Conservation (phyloP, 2,888 invertebrate species). For the Schizotus pectinicornis region DNA sequence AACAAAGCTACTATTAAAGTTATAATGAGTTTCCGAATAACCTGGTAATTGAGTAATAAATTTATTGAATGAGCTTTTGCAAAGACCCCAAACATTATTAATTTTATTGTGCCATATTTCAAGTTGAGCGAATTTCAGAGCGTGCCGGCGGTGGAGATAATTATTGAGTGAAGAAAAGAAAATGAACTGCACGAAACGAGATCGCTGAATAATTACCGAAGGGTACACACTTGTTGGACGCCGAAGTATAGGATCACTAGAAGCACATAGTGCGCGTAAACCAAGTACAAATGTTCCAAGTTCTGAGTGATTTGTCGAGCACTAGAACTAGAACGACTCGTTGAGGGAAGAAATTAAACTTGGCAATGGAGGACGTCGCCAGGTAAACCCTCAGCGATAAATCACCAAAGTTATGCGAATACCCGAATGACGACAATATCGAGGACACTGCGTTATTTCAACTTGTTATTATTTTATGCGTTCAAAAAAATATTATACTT, state of each 20-base stretch:
- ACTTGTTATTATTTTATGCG: too few species aligned
- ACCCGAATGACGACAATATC: too few species aligned
- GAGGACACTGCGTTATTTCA: too few species aligned
- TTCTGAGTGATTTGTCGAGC: constrained; percentile 5
- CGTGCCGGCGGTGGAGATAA: too few species aligned
- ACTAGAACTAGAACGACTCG: too few species aligned
- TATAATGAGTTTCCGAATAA: constrained; percentile 6
- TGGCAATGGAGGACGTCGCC: too few species aligned
- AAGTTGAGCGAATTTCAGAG: background rate
- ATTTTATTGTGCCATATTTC: constrained; percentile 9
- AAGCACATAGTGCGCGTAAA: constrained; percentile 2
- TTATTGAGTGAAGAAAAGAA: too few species aligned
- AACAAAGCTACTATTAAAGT: constrained; percentile 1
- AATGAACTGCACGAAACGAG: too few species aligned
- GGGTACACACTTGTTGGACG: constrained; percentile 2
- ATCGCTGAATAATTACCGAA: background rate
- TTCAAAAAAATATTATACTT: too few species aligned
- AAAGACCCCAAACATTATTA: background rate
- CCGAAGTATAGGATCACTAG: background rate
- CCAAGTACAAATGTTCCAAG: constrained; percentile 7
- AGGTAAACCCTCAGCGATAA: too few species aligned
- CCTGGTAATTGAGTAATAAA: constrained; percentile 4
- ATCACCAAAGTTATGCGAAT: too few species aligned
- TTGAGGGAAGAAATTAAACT: too few species aligned
- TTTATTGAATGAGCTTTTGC: background rate